These are phyloP conservation scores for Phoebastria nigripes DNA, from an alignment of 2,797 vertebrate genomes.

Conservation along the genomic window DNA sequence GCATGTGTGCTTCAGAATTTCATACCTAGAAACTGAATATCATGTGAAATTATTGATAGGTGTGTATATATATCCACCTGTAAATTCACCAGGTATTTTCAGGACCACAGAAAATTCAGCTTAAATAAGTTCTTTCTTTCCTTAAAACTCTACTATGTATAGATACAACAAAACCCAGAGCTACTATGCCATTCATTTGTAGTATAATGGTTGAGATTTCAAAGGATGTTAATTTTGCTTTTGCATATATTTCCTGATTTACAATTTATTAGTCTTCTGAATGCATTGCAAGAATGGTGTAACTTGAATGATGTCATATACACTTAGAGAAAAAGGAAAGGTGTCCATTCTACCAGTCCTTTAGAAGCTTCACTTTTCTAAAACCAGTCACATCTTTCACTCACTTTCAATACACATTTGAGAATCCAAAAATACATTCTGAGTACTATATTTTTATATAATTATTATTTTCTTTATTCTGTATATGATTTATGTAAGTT, in stretches of 20 bases:
- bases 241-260: background rate
- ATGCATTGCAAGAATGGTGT: background rate
- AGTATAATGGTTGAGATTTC: background rate
- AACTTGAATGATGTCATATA: background rate
- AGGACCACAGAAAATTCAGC: background rate
- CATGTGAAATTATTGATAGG: background rate
- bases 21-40: background rate
- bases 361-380: background rate
- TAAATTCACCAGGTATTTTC: background rate
- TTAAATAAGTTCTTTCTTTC: background rate
- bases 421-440: background rate
- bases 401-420: background rate
- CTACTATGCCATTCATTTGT: background rate
- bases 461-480: background rate
- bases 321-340: background rate
- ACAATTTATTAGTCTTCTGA: background rate
- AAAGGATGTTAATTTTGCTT: background rate
- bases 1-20: background rate
- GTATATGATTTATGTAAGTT: background rate
- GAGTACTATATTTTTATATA: background rate
- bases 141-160: background rate
- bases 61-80: background rate
- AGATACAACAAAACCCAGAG: fast-evolving
- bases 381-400: background rate
- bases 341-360: background rate